Conservation (phyloP, 2,797 vertebrate species). For the Scomberomorus guttatus region DNA sequence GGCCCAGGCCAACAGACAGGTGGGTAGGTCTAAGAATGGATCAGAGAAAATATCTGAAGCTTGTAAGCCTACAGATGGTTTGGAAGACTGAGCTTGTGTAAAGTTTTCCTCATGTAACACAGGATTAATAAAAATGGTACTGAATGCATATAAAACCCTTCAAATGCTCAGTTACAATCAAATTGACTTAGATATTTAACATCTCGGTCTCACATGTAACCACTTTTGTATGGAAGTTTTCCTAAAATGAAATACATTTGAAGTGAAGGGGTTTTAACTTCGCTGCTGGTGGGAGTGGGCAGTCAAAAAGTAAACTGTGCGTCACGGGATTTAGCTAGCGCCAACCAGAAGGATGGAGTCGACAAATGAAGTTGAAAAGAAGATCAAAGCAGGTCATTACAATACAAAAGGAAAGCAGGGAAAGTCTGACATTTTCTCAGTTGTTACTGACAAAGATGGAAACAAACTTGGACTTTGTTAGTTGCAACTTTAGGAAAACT, state of each 20-base stretch:
- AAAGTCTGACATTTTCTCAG: no score
- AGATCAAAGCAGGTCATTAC: no score
- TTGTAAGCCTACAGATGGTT: neutral
- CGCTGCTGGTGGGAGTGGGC: no score
- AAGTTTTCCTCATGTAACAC: neutral
- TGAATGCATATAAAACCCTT: neutral
- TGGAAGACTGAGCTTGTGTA: neutral
- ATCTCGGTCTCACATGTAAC: neutral
- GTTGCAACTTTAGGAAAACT: no score
- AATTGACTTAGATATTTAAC: neutral
- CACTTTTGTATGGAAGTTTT: neutral
- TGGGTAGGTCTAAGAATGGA: conserved; percentile 55
- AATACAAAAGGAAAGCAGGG: no score
- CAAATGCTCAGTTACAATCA: neutral
- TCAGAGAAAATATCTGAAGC: neutral
- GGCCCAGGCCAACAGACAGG: conserved; percentile 91
- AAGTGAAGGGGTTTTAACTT: no score
- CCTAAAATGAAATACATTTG: neutral
- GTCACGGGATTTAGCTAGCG: no score
- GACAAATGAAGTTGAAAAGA: no score
- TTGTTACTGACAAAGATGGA: no score
- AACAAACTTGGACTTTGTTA: no score
- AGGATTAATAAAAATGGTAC: neutral
- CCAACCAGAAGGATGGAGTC: no score
- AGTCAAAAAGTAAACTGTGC: no score